A percentile compares a stretch with the other conserved stretches of the same genome.
phyloP scores from a whole-genome alignment of 2,888 invertebrate species.

The Rosalia funebris region DNA sequence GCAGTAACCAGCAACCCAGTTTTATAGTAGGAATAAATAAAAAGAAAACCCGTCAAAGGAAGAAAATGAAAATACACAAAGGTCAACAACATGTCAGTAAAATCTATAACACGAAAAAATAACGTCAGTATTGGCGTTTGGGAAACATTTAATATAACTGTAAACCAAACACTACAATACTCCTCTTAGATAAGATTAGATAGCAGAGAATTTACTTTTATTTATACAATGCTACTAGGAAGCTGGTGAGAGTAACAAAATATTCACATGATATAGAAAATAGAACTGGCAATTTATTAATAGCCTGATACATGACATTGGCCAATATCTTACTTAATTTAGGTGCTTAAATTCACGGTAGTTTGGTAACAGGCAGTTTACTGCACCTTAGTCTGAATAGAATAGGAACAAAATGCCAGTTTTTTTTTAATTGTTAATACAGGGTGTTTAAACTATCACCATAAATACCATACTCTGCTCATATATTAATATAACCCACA shows the following conservation, averaged over 20 bases:
- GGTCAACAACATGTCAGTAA: background rate
- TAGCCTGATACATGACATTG: background rate
- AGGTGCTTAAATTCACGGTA: too few species aligned
- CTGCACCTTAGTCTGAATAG: too few species aligned
- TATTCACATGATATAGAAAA: background rate
- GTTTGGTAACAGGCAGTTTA: too few species aligned
- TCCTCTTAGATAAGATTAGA: slow-evolving; percentile 17
- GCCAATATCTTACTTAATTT: background rate
- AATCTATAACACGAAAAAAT: background rate
- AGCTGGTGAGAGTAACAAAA: background rate
- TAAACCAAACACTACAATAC: background rate
- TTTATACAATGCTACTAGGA: background rate
- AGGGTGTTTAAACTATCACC: too few species aligned
- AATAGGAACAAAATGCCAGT: too few species aligned
- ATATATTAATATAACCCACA: too few species aligned
- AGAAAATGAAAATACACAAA: background rate
- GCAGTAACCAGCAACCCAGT: background rate
- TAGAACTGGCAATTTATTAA: background rate
- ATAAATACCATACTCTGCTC: too few species aligned
- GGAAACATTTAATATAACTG: background rate
- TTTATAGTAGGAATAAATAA: slow-evolving; percentile 5
- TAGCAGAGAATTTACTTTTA: background rate
- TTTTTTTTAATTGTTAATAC: too few species aligned
- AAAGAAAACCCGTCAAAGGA: background rate
- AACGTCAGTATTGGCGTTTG: background rate